phyloP scores from a whole-genome alignment of 2,113 vertebrate genomes.

The Sphyrna mokarran region DNA sequence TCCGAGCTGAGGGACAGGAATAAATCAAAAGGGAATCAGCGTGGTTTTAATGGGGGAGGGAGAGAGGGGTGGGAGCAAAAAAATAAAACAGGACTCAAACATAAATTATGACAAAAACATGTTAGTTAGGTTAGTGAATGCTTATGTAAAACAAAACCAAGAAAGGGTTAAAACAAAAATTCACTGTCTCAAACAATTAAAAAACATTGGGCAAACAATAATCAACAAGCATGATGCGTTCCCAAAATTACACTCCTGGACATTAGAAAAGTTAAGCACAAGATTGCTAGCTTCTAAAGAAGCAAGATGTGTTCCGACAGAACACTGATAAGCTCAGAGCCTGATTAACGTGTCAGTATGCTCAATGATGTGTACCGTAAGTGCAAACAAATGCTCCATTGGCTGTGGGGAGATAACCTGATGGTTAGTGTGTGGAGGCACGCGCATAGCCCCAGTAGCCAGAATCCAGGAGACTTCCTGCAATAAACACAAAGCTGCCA shows the following conservation, averaged over 20 bases:
- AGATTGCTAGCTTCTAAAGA: background rate
- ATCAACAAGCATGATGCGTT: background rate
- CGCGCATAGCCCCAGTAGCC: background rate
- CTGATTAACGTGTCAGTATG: background rate
- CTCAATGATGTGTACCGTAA: too few species aligned
- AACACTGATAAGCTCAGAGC: background rate
- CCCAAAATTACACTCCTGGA: background rate
- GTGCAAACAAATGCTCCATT: background rate
- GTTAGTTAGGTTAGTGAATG: conserved; percentile 24
- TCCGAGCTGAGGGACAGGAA: conserved; percentile 65
- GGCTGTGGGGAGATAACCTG: background rate
- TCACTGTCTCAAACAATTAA: background rate
- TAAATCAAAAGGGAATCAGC: conserved; percentile 55
- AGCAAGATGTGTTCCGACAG: background rate
- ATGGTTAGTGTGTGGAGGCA: background rate
- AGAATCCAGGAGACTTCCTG: background rate
- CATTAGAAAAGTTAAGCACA: background rate
- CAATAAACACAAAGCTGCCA: background rate
- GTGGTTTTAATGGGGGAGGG: conserved; percentile 43
- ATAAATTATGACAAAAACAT: conserved; percentile 34
- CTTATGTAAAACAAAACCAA: conserved; percentile 3
- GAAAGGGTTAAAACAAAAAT: background rate
- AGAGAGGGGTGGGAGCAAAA: too few species aligned
- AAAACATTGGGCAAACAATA: background rate
- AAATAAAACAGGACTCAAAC: background rate